Conservation (phyloP, 2,888 invertebrate genomes). For the Rhagium mordax region DNA sequence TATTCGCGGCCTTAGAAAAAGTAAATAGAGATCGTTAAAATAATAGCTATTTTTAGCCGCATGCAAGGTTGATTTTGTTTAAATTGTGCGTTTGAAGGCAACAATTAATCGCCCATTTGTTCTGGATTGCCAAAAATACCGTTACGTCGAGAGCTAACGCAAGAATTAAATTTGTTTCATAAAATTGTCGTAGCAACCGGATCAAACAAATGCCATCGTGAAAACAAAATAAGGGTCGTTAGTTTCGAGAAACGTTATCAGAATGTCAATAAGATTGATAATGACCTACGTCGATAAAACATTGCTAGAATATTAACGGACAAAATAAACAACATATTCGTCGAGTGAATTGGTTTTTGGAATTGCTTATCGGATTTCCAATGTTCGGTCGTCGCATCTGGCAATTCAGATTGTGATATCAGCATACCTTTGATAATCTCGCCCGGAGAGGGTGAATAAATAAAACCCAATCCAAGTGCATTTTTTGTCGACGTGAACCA, state of each 20-base stretch:
- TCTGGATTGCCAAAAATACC: neutral
- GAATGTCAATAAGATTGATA: neutral
- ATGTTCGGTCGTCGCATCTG: neutral
- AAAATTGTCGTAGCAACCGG: no score
- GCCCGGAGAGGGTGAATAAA: neutral
- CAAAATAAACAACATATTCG: neutral
- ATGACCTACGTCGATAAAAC: no score
- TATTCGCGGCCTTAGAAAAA: slow-evolving; percentile 9
- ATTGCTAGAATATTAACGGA: neutral
- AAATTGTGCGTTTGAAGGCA: neutral
- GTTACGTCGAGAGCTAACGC: no score
- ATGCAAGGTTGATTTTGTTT: slow-evolving; percentile 7
- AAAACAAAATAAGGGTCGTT: no score
- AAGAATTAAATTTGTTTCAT: no score
- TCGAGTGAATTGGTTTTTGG: neutral
- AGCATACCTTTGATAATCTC: neutral
- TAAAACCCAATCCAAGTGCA: no score
- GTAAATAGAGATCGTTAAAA: slow-evolving; percentile 4
- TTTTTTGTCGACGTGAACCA: no score
- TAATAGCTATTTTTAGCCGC: slow-evolving; percentile 7
- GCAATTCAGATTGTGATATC: neutral
- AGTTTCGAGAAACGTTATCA: neutral
- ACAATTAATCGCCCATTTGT: neutral
- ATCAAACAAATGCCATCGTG: no score
- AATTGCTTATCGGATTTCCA: neutral